These are phyloP conservation scores for Suricata suricatta DNA, from an alignment of 2,113 vertebrate genomes.

Conservation along the genomic window DNA sequence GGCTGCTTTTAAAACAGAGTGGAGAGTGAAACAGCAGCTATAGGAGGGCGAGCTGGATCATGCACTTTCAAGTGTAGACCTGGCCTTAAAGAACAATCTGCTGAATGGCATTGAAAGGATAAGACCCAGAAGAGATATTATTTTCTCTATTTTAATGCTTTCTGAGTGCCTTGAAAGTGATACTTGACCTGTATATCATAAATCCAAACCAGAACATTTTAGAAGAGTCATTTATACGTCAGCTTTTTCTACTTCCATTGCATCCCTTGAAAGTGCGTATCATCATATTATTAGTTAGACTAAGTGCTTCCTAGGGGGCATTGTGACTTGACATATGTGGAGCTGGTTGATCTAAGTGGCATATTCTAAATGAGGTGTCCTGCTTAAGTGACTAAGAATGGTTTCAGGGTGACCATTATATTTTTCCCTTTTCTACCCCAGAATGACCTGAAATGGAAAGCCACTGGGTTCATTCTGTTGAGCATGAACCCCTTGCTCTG, in stretches of 20 bases:
- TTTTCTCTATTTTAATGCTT: conserved; percentile 75
- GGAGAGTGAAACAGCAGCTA: neutral
- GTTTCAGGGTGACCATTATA: conserved; percentile 57
- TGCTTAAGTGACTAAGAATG: conserved; percentile 29
- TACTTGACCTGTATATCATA: conserved; percentile 80
- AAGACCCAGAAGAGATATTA: conserved; percentile 69
- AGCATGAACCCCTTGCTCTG: neutral
- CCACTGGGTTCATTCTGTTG: conserved; percentile 40
- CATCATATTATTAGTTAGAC: conserved; percentile 68
- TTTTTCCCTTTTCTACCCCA: conserved; percentile 27
- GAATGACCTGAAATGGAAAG: conserved; percentile 56
- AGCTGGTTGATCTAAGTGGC: conserved; percentile 47
- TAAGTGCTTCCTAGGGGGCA: conserved; percentile 72
- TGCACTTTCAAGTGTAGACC: conserved; percentile 67
- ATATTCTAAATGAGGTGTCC: conserved; percentile 57
- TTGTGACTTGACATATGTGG: conserved; percentile 49
- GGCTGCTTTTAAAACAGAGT: conserved; percentile 60
- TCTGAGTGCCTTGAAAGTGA: conserved; percentile 74
- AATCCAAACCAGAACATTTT: conserved; percentile 70
- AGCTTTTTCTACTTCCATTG: conserved; percentile 34
- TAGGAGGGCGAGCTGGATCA: conserved; percentile 35
- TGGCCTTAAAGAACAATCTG: conserved; percentile 68
- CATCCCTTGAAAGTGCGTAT: conserved; percentile 50
- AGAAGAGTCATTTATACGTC: conserved; percentile 69
- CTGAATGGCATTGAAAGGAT: conserved; percentile 62